Evolutionary conservation across 2,888 invertebrate species (phyloP), one percentile per base, ranked within the genome.

Genomic region (Rhodophaea formosa): DNA sequence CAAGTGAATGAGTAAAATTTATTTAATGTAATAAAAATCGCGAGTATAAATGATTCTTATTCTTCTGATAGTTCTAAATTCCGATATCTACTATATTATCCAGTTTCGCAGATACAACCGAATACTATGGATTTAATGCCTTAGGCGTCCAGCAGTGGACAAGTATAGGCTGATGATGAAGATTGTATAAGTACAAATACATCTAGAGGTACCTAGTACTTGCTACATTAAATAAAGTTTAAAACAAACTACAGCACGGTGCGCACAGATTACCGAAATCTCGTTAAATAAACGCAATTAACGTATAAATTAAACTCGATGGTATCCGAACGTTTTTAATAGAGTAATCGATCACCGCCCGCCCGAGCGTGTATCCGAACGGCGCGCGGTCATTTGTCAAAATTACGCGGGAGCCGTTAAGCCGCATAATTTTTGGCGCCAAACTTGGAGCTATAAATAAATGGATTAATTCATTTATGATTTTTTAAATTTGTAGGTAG

Each of bases 371-470:
- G 75, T 70, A 76, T 79, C 77, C 67, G 84, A 79, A 75, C 82
- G 83, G 35, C 35, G 51, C 51, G 51, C 39, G 51, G 78, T 82
- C 85, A 82, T 83, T 86, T 85, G 83, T 86, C 83, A 86, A 88
- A 88, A 86, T 88, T 84, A 87, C 86, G 79, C 80, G 80, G 81
- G 74, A 82, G 79, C 80, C 82, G 87, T 82, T 86, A 88, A 86
- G 85, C 86, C 86, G 88, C 85, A 84, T 89, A 86, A 89, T 90
- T 90, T 90, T 90, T 90, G 88, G 86, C 84, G 86, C 82, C 79
- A 77, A 74, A 64, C 75, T 35, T 12, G 15, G 75, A 62, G 69
- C 70, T 76, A 77, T 79, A 63, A 57, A 52, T 49, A 15, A 51
- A 57, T 29, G 17, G 35, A 35, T 12, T 35, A 35, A 8, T 35